Conservation (phyloP, 2,888 invertebrate species). For the Xanthia togata region DNA sequence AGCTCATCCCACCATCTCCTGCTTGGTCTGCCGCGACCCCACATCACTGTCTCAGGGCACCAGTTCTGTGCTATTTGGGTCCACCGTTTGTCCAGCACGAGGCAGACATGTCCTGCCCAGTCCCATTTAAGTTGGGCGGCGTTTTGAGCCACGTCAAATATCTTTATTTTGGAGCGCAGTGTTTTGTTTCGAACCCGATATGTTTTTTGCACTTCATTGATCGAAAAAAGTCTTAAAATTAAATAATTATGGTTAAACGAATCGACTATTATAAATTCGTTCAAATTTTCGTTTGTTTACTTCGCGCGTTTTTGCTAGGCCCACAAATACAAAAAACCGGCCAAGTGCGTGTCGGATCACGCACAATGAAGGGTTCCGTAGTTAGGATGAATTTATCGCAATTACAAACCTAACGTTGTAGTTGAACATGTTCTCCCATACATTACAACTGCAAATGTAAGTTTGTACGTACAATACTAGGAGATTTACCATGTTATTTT, state of each 20-base stretch:
- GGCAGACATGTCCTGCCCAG: background rate
- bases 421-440: too few relatives aligned
- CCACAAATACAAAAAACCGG: background rate
- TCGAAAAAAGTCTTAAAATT: background rate
- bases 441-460: too few relatives aligned
- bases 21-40: too few relatives aligned
- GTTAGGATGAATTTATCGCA: too few relatives aligned
- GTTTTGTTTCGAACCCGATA: background rate
- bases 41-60: background rate
- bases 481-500: too few relatives aligned
- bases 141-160: background rate
- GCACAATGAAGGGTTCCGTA: too few relatives aligned
- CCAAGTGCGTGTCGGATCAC: too few relatives aligned
- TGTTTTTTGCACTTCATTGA: background rate
- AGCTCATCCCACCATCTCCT: too few relatives aligned
- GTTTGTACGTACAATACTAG: too few relatives aligned
- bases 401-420: too few relatives aligned
- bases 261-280: background rate
- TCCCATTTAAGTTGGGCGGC: background rate
- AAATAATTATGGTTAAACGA: background rate
- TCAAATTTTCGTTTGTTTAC: background rate
- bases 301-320: background rate
- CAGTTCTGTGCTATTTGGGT: background rate
- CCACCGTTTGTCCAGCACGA: background rate
- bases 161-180: background rate